Evolutionary conservation across 2,888 invertebrate genomes (phyloP).

Genomic region (Dermolepida albohirtum): DNA sequence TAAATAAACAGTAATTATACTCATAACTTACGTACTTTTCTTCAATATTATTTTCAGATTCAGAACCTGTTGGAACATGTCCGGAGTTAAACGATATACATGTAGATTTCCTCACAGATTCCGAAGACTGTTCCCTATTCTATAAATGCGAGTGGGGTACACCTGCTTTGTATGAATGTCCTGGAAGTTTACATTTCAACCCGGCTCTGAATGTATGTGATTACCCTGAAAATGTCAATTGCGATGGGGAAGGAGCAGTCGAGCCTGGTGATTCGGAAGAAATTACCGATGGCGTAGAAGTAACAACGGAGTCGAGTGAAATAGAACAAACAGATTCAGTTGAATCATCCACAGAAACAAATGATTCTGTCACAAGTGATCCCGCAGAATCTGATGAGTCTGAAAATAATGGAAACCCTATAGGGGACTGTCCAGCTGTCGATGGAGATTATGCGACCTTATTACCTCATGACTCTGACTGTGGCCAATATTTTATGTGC

Average conservation of each 20-base stretch:
- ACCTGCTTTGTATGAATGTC: conserved; percentile 39
- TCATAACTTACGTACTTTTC: too few relatives aligned
- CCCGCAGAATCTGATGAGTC: too few relatives aligned
- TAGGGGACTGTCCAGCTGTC: conserved; percentile 10
- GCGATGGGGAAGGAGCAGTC: not conserved
- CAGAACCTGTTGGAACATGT: conserved; percentile 31
- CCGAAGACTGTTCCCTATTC: conserved; percentile 15
- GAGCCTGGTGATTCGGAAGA: too few relatives aligned
- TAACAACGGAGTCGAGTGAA: too few relatives aligned
- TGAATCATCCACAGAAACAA: too few relatives aligned
- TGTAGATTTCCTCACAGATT: conserved; percentile 17
- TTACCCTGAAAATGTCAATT: conserved; percentile 40
- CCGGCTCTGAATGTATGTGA: conserved; percentile 40
- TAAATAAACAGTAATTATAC: too few relatives aligned
- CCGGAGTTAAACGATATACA: not conserved
- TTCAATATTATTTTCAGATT: conserved; percentile 8
- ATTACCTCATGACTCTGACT: conserved; percentile 17
- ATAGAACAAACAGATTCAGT: too few relatives aligned
- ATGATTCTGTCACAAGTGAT: too few relatives aligned
- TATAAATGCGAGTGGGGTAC: conserved; percentile 20
- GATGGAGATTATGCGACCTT: not conserved
- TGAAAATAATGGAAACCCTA: not conserved
- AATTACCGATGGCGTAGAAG: too few relatives aligned
- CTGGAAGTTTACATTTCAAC: conserved; percentile 43
- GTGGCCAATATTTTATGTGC: conserved; percentile 8